Evolutionary conservation across 2,113 vertebrate species (phyloP), one percentile per base, ranked within the genome.

Genomic region (Rhinolophus sinicus): DNA sequence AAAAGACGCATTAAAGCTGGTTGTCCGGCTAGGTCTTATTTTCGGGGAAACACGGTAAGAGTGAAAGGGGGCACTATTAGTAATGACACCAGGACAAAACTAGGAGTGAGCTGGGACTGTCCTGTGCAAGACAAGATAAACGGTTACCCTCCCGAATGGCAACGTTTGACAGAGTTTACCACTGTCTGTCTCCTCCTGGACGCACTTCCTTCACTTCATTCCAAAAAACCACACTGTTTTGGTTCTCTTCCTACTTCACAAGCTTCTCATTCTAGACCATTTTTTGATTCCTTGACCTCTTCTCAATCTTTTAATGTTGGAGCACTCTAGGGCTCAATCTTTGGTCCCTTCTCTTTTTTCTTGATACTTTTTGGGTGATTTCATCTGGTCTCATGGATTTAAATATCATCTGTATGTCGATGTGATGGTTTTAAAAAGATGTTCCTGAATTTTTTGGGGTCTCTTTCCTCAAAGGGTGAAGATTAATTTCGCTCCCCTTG

Each of bases 131-230:
- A 26, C 38, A 40, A 80, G 52, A 33, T 15, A 64, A n/a, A 18
- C 6, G 24, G 13, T 9, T 6, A 16, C n/a, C 52, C n/a, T 8
- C 28, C 52, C 7, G 12, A 28, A 33, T 0, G 2, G 70, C 80
- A 16, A 0, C 22, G 9, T 56, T 6, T 65, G 67, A 54, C 30
- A 22, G 54, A n/a, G 40, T 28, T 44, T n/a, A 26, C 6, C 21
- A 28, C 38, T 22, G 11, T 44, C 54, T 15, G 54, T 72, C 26
- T 62, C 47, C 16, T 65, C 47, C 12, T 11, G 13, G 33, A 47
- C 11, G 30, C 9, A 18, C 35, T n/a, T 52, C 40, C 40, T 50
- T 38, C 40, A 26, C 8, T 30, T 21, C 22, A 11, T n/a, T 16
- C 35, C 18, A 8, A 52, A 72, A 77, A 11, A 21, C 35, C 16